Evolutionary conservation across 92 coral and sea anemone species (phyloP), one percentile per base, ranked within the genome.

Genomic region (Desmophyllum pertusum): DNA sequence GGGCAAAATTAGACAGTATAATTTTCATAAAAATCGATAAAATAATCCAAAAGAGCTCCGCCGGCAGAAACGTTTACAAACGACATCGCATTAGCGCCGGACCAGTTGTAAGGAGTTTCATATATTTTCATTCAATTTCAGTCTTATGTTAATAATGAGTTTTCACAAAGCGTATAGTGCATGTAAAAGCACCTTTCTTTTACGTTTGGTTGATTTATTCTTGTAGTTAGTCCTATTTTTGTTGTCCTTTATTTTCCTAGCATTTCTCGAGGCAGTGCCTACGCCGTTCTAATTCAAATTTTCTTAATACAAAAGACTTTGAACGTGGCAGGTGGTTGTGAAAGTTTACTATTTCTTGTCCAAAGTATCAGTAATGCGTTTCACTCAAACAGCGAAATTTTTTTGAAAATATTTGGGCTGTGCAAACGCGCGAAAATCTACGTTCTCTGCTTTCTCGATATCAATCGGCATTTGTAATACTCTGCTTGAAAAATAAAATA

Each of bases 251-350:
- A 51, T 51, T 30, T 10, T 51, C 6, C 4, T 50, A 75, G 38
- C 9, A 17, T 38, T 41, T 29, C 55, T 41, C 27, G 27, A 57
- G 72, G 71, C 51, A 63, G 57, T 42, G 19, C 14, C 39, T 35
- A 25, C 23, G 48, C 19, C 61, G 40, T 61, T 43, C 30, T 33
- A 11, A 31, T 61, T 62, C 62, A 66, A 79, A 30, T 45, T 46
- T 67, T 29, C 75, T 8, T 3, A 77, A 59, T 39, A 77, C 43
- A 55, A 77, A 79, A 59, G 33, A 39, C 19, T 6, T 31, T 2
- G 66, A n/a, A n/a, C 82, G 17, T 61, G 27, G 40, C 82, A 61
- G 70, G 81, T 77, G 81, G 71, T 15, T n/a, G 55, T 5, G n/a
- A 52, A 52, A 33, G 21, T 61, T 78, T 79, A 40, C 55, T 46